Base-by-base conservation (phyloP, 2,797 vertebrate species). In the Muscicapa comitata region DNA sequence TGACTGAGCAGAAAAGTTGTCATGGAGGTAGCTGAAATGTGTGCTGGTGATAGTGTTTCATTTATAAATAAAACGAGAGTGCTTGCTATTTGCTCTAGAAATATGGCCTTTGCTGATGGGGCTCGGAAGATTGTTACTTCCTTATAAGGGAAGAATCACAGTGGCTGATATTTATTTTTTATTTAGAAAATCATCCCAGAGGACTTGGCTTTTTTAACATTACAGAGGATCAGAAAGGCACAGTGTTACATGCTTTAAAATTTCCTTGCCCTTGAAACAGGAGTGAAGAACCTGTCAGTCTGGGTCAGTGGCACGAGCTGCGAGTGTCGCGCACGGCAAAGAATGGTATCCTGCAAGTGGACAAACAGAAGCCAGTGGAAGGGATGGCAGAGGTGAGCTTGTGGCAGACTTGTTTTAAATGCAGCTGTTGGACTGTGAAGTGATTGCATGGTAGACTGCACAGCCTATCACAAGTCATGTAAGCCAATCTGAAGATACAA, bases 301-400 rank as follows among this genome's bases (percentile, higher is more conserved):
- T 99, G 83, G 97, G 98, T 59, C 95, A 98, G 3, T 99, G 99
- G 99, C 99, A 99, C 1, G 99, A 99, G 38, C 37, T 99, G 47
- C 98, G 96, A 57, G 98, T 99, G 42, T 99, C 99, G 53, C 99
- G 99, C 28, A 99, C 99, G 0, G 99, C 99, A 0, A 99, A 99
- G 97, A 99, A 98, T 16, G 99, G 99, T 1, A 99, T 99, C 96
- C 97, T 99, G 5, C 99, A 99, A 91, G 99, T 99, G 96, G 99
- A 99, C 95, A 98, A 97, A 67, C 99, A 99, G 96, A 98, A 94
- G 33, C 97, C 98, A 1, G 97, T 98, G 50, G 99, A 99, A 94
- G 99, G 98, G 40, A 99, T 98, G 95, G 98, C 99, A 70, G 98
- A 99, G 99, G 99, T 99, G 95, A 97, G 83, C 43, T 35, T 21